These are phyloP conservation scores for Acanthopagrus latus DNA, from an alignment of 2,797 vertebrate genomes.

Conservation along the genomic window DNA sequence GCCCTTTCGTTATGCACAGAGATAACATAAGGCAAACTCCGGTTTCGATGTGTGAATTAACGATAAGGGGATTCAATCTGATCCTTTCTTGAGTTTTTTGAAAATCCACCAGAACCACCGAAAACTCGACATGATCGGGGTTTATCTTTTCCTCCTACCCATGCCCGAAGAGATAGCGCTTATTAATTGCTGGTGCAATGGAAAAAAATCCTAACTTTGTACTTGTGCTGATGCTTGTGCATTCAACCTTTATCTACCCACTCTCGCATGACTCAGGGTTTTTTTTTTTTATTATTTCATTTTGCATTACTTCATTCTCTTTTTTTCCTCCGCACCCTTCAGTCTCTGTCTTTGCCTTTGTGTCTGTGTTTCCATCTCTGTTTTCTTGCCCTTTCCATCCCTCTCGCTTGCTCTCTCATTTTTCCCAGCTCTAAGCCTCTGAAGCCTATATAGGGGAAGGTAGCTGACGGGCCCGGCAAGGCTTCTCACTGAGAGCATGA, in stretches of 20 bases:
- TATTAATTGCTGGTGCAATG: constrained; percentile 63
- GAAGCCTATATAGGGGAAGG: constrained; percentile 50
- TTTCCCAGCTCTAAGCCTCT: constrained; percentile 37
- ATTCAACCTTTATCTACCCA: constrained; percentile 64
- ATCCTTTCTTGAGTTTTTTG: constrained; percentile 41
- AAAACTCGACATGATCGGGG: constrained; percentile 44
- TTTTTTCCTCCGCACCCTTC: constrained; percentile 37
- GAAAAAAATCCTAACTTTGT: constrained; percentile 61
- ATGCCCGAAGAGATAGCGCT: constrained; percentile 42
- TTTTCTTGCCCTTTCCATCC: constrained; percentile 52
- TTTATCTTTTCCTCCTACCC: constrained; percentile 52
- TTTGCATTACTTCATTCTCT: constrained; percentile 41
- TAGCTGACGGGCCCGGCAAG: constrained; percentile 64
- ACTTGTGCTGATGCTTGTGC: constrained; percentile 73
- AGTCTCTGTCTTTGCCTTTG: constrained; percentile 45
- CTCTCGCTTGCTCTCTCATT: constrained; percentile 34
- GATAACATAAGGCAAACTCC: constrained; percentile 35
- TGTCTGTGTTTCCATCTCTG: constrained; percentile 47
- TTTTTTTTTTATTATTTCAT: constrained; percentile 41
- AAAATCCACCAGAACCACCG: constrained; percentile 48
- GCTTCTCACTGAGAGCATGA: constrained; percentile 52
- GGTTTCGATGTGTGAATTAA: constrained; percentile 38
- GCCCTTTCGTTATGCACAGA: constrained; percentile 20
- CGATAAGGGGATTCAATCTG: constrained; percentile 53
- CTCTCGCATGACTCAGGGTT: constrained; percentile 60